Evolutionary conservation across 64 coral and sea anemone species (phyloP).

Genomic region (Montipora foliosa): DNA sequence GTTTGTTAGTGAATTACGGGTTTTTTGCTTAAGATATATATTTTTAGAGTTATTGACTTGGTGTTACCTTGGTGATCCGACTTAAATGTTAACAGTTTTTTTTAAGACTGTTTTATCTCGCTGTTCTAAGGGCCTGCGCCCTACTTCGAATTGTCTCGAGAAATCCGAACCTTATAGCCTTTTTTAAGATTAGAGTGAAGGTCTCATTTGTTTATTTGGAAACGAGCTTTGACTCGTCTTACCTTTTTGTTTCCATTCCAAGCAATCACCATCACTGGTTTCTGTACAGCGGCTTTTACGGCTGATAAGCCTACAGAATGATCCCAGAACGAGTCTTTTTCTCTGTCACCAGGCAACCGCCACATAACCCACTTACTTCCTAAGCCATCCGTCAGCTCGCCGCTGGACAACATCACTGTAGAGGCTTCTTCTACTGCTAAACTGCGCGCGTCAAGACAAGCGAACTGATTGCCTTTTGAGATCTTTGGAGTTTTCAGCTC

Average conservation of each 20-base stretch:
- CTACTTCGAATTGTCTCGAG: no score
- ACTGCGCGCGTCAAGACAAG: slow-evolving; percentile 73
- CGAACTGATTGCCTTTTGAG: slow-evolving; percentile 10
- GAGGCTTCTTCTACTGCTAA: slow-evolving; percentile 66
- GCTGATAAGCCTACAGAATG: slow-evolving; percentile 37
- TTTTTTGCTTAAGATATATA: no score
- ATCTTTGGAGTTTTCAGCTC: slow-evolving; percentile 51
- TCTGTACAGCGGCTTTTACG: slow-evolving; percentile 12
- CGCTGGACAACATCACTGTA: slow-evolving; percentile 75
- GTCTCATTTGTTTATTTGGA: not conserved
- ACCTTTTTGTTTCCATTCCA: slow-evolving; percentile 72
- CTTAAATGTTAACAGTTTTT: no score
- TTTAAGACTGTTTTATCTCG: no score
- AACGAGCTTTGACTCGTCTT: not conserved
- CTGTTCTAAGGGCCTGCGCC: no score
- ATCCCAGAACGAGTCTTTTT: slow-evolving; percentile 70
- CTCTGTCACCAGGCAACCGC: slow-evolving; percentile 60
- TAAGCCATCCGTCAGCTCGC: slow-evolving; percentile 44
- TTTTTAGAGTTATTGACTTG: no score
- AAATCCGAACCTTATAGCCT: no score
- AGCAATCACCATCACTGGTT: slow-evolving; percentile 50
- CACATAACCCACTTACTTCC: slow-evolving; percentile 81
- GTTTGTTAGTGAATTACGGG: no score
- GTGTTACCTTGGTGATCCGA: no score
- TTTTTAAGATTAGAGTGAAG: no score